Evolutionary conservation across 2,888 invertebrate genomes (phyloP), one percentile per base, ranked within the genome.

Genomic region (Aromia moschata): DNA sequence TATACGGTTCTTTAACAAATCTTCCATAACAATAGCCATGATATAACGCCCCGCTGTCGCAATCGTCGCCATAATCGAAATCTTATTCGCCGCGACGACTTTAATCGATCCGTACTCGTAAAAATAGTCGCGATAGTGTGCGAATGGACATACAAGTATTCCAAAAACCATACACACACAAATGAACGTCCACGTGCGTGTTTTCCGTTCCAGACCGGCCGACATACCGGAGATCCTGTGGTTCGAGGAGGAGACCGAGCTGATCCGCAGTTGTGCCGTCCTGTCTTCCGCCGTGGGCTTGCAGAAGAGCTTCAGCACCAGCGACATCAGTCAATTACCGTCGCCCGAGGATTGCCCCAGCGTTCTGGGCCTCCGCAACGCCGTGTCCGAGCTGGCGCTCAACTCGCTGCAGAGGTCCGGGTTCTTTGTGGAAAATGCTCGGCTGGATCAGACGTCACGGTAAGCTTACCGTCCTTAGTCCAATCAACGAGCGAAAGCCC

Each of bases 261-360:
- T 92, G 69, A 89, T 94, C 60, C 86, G 90, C 18, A 91, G 90
- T 56, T 93, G 93, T 77, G 92, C 91, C 0, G 90, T 89, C 4
- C 83, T 93, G 17, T 91, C 92, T 44, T 89, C 91, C 0, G 91
- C 89, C 47, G 82, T 93, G 0, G 93, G 93, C 1, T 84, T 93
- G n/a, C 90, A 92, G 44, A 88, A 92, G 71, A 92, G 91, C 70
- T 93, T 93, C 82, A 93, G 92, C 73, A 91, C 92, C 0, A 89
- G 89, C 18, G 94, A 94, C 75, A 90, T 93, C 12, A 82, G 84
- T 44, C 85, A 86, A 72, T 77, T 86, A 65, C 84, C 84, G 0
- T 83, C 83, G 17, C 84, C 86, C 1, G 84, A 83, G 46, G 81
- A 81, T 1, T 69, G 77, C 3, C 75, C 78, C 4, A 63, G 69